These are phyloP conservation scores for Chiridota heheva DNA, from an alignment of 35 echinoderm and acorn worm genomes.

Conservation along the genomic window DNA sequence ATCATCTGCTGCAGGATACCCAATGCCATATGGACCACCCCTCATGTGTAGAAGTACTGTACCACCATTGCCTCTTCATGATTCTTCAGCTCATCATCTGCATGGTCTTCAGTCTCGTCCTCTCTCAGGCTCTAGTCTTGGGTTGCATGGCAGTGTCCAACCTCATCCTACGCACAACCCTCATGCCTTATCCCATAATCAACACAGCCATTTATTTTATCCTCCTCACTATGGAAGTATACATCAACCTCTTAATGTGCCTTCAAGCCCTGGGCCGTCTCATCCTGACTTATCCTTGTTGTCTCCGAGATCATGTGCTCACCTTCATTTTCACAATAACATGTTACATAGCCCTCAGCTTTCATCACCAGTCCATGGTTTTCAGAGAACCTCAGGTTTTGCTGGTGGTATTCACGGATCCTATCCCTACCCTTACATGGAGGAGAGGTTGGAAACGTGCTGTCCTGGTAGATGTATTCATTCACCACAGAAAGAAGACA, in stretches of 20 bases:
- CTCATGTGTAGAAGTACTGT: slow-evolving; percentile 64
- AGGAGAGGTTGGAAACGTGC: slow-evolving; percentile 80
- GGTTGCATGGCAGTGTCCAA: slow-evolving; percentile 31
- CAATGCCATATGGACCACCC: slow-evolving; percentile 57
- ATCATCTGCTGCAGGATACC: slow-evolving; percentile 43
- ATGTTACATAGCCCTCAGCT: slow-evolving; percentile 74
- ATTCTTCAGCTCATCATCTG: slow-evolving; percentile 26
- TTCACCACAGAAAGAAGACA: slow-evolving; percentile 55
- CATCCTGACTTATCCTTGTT: slow-evolving; percentile 62
- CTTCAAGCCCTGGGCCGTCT: slow-evolving; percentile 60
- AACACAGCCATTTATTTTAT: slow-evolving; percentile 69
- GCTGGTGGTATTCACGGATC: slow-evolving; percentile 9
- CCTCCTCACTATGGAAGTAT: slow-evolving; percentile 70
- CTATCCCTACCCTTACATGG: slow-evolving; percentile 15
- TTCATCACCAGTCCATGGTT: slow-evolving; percentile 58
- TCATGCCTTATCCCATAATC: slow-evolving; percentile 35
- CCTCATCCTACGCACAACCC: slow-evolving; percentile 37
- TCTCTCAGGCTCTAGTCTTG: slow-evolving; percentile 36
- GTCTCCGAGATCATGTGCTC: slow-evolving; percentile 80
- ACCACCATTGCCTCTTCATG: slow-evolving; percentile 48
- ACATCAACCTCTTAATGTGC: slow-evolving; percentile 76
- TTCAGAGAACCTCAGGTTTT: slow-evolving; percentile 42
- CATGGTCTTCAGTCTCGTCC: slow-evolving; percentile 54
- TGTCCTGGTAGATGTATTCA: slow-evolving; percentile 50
- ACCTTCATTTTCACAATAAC: slow-evolving; percentile 80